A percentile compares a stretch with the other conserved stretches of the same genome.
Conservation (phyloP, 2,888 invertebrate genomes). For the Melipona bicolor region DNA sequence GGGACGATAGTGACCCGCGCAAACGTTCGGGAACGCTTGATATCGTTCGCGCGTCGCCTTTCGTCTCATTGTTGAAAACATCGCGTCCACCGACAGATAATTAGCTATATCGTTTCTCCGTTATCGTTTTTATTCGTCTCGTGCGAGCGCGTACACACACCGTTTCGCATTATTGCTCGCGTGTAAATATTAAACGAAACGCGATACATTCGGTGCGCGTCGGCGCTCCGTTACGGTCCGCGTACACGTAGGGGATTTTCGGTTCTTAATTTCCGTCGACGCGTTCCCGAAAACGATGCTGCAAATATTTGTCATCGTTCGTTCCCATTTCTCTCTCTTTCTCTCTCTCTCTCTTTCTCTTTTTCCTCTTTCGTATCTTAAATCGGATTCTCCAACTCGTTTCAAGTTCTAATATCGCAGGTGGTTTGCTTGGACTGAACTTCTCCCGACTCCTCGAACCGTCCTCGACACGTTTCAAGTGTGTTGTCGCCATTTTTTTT, state of each 20-base stretch:
- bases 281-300: constrained; percentile 7
- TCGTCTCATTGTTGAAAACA: constrained; percentile 51
- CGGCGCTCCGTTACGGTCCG: not conserved
- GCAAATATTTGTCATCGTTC: not conserved
- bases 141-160: constrained; percentile 9
- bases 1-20: constrained; percentile 48
- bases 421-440: not conserved
- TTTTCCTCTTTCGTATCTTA: not conserved
- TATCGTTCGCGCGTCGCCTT: constrained; percentile 48
- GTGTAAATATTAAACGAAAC: constrained; percentile 40
- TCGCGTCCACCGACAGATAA: constrained; percentile 39
- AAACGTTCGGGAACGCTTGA: constrained; percentile 35
- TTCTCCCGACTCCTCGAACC: not conserved
- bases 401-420: not conserved
- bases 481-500: not conserved
- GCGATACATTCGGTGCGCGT: constrained; percentile 14
- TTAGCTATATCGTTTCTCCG: constrained; percentile 53
- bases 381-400: not conserved
- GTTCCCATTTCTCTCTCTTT: not conserved
- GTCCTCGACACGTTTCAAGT: constrained; percentile 15
- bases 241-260: constrained; percentile 24
- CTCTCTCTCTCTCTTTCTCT: not conserved
- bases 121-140: constrained; percentile 48
- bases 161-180: constrained; percentile 23
- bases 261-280: not conserved